phyloP scores from a whole-genome alignment of 2,113 vertebrate species.

The Catharus minimus region DNA sequence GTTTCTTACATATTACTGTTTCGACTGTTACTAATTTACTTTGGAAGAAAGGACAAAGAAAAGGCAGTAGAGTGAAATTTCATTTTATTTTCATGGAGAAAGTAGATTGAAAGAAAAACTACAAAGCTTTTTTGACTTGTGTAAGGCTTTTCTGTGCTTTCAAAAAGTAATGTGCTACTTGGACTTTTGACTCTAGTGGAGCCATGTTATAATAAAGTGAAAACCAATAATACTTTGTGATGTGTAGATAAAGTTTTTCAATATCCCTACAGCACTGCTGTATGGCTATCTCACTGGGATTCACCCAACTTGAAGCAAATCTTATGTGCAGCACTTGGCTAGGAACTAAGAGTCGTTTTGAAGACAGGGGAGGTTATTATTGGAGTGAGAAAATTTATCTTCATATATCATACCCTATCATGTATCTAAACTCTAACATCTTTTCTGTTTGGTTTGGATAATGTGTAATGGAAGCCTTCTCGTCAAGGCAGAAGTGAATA shows the following conservation, averaged over 20 bases:
- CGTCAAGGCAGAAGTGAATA: neutral
- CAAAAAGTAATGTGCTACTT: neutral
- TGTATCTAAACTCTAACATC: neutral
- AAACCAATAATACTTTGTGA: neutral
- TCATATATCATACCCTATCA: neutral
- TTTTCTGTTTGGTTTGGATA: neutral
- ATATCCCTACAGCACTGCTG: neutral
- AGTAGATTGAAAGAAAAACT: neutral
- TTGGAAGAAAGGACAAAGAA: neutral
- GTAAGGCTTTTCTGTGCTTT: neutral
- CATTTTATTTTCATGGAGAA: neutral
- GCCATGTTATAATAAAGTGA: fast-evolving
- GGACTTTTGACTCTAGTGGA: neutral
- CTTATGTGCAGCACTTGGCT: neutral
- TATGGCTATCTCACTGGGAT: neutral
- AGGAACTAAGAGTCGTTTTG: neutral
- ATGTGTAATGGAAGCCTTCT: neutral
- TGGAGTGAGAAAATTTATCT: neutral
- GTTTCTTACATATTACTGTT: neutral
- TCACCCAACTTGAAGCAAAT: neutral
- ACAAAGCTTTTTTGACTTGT: neutral
- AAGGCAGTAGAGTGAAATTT: neutral
- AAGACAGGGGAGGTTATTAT: neutral
- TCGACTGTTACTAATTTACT: neutral
- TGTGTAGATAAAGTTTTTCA: neutral